Conservation (phyloP, 2,797 vertebrate species). For the Macroramphosus scolopax region DNA sequence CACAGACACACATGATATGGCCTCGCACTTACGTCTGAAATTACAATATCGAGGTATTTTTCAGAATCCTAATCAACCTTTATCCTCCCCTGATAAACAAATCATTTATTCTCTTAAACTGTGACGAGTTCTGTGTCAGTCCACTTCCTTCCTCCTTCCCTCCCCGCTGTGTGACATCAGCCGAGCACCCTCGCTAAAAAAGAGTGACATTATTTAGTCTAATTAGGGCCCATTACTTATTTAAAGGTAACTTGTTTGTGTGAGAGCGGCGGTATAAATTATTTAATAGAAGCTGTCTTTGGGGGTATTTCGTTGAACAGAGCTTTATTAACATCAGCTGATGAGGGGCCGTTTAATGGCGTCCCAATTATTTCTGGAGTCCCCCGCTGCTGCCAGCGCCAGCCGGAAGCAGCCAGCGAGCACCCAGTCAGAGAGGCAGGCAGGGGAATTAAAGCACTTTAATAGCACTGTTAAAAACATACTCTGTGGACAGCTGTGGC, state of each 20-base stretch:
- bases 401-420: slow-evolving; percentile 51
- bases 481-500: slow-evolving; percentile 52
- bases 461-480: slow-evolving; percentile 63
- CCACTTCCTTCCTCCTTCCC: neutral
- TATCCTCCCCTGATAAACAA: slow-evolving; percentile 5
- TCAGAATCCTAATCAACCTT: no score
- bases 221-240: slow-evolving; percentile 74
- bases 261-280: slow-evolving; percentile 68
- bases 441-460: slow-evolving; percentile 51
- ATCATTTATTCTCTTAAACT: slow-evolving; percentile 16
- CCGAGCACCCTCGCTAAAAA: slow-evolving; percentile 19
- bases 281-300: slow-evolving; percentile 66
- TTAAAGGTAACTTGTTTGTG: slow-evolving; percentile 77
- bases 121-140: slow-evolving; percentile 11
- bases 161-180: slow-evolving; percentile 36
- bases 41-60: slow-evolving; percentile 4
- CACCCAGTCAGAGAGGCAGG: slow-evolving; percentile 57
- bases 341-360: slow-evolving; percentile 65
- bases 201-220: slow-evolving; percentile 45
- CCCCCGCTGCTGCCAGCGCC: slow-evolving; percentile 42
- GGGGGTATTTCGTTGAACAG: slow-evolving; percentile 63
- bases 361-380: slow-evolving; percentile 70
- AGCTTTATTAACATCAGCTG: slow-evolving; percentile 70
- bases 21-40: slow-evolving; percentile 11
- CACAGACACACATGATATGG: slow-evolving; percentile 7